These are phyloP conservation scores for Craniophora ligustri DNA, from an alignment of 2,888 invertebrate species.

Conservation along the genomic window DNA sequence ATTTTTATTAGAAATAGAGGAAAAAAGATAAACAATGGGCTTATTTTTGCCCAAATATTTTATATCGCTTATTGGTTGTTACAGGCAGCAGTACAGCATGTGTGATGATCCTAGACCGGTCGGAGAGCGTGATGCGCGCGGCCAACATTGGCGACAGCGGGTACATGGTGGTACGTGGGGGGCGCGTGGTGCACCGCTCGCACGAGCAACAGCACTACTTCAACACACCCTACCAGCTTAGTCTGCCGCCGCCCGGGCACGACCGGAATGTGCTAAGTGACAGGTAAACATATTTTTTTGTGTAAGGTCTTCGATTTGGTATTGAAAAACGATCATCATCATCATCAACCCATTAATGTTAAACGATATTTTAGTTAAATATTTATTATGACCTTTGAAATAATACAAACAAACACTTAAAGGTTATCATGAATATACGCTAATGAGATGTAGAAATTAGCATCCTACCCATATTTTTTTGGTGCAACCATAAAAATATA, in stretches of 20 bases:
- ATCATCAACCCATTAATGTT: no score
- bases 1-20: no score
- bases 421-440: no score
- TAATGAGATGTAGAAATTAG: no score
- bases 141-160: slow-evolving; percentile 99
- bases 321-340: no score
- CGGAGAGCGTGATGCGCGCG: slow-evolving; percentile 96
- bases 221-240: slow-evolving; percentile 99
- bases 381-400: no score
- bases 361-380: no score
- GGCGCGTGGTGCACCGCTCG: slow-evolving; percentile 96
- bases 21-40: no score
- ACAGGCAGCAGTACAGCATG: slow-evolving; percentile 99
- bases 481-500: no score
- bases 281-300: slow-evolving; percentile 90
- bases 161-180: slow-evolving; percentile 96
- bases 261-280: slow-evolving; percentile 96
- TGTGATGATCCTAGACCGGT: slow-evolving; percentile 97
- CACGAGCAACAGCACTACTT: slow-evolving; percentile 99
- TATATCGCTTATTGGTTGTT: slow-evolving; percentile 37
- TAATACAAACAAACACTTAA: no score
- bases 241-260: slow-evolving; percentile 97
- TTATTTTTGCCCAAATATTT: background rate
- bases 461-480: no score
- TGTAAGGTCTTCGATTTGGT: no score